These are phyloP conservation scores for Thysanoteuthis rhombus DNA, from an alignment of 2,888 invertebrate species.

Conservation along the genomic window DNA sequence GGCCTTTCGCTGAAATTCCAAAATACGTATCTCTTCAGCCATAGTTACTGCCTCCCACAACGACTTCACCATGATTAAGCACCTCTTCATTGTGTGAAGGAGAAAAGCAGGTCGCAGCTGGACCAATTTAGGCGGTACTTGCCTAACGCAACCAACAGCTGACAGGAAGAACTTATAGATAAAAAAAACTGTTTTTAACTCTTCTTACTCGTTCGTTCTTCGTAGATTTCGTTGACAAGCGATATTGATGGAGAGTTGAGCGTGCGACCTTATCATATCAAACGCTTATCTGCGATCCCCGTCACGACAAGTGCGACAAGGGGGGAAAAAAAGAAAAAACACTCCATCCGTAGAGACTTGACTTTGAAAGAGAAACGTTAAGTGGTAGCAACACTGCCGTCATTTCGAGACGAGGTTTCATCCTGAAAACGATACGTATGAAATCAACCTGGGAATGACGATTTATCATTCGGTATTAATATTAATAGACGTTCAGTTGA, in stretches of 20 bases:
- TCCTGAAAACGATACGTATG: not conserved
- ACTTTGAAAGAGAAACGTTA: not conserved
- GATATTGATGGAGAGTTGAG: not conserved
- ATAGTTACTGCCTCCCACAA: not conserved
- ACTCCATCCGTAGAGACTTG: not conserved
- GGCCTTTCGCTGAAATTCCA: not conserved
- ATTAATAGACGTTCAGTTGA: not conserved
- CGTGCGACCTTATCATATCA: not conserved
- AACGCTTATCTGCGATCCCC: not conserved
- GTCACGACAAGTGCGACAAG: no score
- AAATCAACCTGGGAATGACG: not conserved
- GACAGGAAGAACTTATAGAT: not conserved
- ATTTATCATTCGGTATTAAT: not conserved
- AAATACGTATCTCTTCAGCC: not conserved
- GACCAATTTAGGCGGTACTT: not conserved
- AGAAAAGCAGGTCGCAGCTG: not conserved
- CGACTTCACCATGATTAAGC: not conserved
- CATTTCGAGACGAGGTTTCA: not conserved
- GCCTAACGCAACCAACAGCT: not conserved
- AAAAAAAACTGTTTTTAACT: not conserved
- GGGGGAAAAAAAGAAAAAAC: not conserved
- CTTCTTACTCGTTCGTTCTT: not conserved
- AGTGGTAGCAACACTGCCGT: not conserved
- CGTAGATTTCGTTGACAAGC: not conserved
- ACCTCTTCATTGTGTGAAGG: not conserved